Evolutionary conservation across 2,113 vertebrate species (phyloP), one percentile per base, ranked within the genome.

Genomic region (Rhinolophus sinicus): DNA sequence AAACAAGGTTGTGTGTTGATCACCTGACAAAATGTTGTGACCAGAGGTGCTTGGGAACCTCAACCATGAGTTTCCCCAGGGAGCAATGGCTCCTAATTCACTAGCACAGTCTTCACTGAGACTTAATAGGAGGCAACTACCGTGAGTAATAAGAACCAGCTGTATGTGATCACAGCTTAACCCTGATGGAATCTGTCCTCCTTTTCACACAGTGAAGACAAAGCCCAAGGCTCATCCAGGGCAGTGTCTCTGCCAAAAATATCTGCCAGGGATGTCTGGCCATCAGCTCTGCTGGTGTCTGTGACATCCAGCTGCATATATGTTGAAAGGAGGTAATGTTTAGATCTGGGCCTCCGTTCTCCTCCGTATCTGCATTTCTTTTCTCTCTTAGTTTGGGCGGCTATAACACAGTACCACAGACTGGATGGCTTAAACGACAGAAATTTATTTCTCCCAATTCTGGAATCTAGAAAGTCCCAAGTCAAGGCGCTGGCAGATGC

Each of bases 201-300:
- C 2, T 2, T 35, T 35, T 69, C 44, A 54, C 30, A 8, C 0
- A 3, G 8, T 5, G 50, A 94, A 83, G 58, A 58, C 13, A 1
- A 47, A 76, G 11, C 35, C 62, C 58, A 11, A 3, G 38, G 9
- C 10, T 38, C 19, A 1, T 0, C 15, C 54, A 26, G 24, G 2
- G 4, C 8, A 19, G 9, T 4, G 8, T 69, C 76, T 54, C 19
- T 0, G 0, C 54, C 3, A 8, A 54, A 11, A 22, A 5, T 1
- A 19, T 33, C 33, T 18, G 16, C 58, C 33, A 13, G 38, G 64
- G 67, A 1, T 0, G 40, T 28, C 15, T 5, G 58, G 70, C n/a
- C 3, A 1, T 30, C 92, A 62, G 67, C 26, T 16, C 52, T 44
- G 14, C 54, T 4, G 28, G 30, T 50, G 6, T 72, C 80, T 6